Evolutionary conservation across 2,113 vertebrate genomes (phyloP).

Genomic region (Pseudorasbora parva): DNA sequence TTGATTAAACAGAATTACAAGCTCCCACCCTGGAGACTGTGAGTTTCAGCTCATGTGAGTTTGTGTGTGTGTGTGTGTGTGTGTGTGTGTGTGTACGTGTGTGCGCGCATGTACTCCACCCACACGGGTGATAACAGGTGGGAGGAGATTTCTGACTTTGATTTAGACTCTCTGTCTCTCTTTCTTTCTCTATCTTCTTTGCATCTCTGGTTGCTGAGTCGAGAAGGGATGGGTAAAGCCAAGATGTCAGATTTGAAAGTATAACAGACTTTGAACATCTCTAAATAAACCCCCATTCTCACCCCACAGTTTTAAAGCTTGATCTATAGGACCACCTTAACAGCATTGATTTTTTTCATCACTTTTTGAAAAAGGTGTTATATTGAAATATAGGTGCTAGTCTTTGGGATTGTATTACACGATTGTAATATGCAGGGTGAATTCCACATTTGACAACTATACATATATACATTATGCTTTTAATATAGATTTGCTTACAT

Average conservation of each 20-base stretch:
- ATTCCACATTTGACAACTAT: neutral
- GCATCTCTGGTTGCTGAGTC: neutral
- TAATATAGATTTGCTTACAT: no score
- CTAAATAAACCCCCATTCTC: neutral
- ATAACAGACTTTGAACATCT: slow-evolving; percentile 19
- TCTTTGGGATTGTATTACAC: neutral
- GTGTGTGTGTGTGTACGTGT: slow-evolving; percentile 3
- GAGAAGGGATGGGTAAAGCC: slow-evolving; percentile 28
- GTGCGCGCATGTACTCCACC: slow-evolving; percentile 25
- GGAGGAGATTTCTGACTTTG: slow-evolving; percentile 41
- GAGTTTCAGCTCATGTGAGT: slow-evolving; percentile 28
- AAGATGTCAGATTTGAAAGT: slow-evolving; percentile 34
- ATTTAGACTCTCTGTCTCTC: slow-evolving; percentile 28
- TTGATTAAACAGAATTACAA: slow-evolving; percentile 56
- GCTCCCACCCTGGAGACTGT: slow-evolving; percentile 39
- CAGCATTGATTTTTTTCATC: neutral
- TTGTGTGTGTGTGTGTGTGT: neutral
- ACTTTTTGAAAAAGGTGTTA: neutral
- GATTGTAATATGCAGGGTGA: neutral
- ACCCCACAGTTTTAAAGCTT: neutral
- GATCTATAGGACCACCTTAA: neutral
- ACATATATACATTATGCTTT: no score
- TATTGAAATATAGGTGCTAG: slow-evolving; percentile 2
- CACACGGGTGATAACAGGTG: slow-evolving; percentile 51
- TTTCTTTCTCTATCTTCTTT: slow-evolving; percentile 21